phyloP scores from a whole-genome alignment of 2,797 vertebrate genomes.

The Nannoperca obscura region DNA sequence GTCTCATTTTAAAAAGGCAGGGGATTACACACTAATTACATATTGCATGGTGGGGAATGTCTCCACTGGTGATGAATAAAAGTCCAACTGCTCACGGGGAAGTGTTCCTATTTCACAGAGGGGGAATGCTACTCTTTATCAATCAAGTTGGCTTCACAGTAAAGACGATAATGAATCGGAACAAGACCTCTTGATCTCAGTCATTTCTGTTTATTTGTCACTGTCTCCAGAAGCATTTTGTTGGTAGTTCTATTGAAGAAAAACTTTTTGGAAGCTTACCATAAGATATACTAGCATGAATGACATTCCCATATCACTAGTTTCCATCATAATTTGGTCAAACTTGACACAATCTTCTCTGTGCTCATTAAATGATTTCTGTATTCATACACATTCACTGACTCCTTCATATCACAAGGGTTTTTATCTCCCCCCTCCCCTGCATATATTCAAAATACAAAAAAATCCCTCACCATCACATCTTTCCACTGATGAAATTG shows the following conservation, averaged over 20 bases:
- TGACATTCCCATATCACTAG: constrained; percentile 28
- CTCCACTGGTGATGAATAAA: constrained; percentile 79
- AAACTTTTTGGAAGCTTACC: constrained; percentile 5
- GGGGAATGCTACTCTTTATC: constrained; percentile 52
- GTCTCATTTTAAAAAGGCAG: constrained; percentile 84
- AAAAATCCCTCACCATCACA: constrained; percentile 65
- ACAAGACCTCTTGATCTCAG: constrained; percentile 43
- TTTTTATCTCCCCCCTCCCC: constrained; percentile 42
- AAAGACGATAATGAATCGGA: constrained; percentile 53
- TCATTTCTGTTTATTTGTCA: constrained; percentile 60
- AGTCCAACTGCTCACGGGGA: constrained; percentile 67
- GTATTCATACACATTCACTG: constrained; percentile 28
- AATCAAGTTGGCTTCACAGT: constrained; percentile 51
- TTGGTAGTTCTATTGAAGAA: constrained; percentile 3
- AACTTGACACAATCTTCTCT: constrained; percentile 47
- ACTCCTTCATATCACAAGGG: constrained; percentile 50
- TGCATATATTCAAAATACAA: constrained; percentile 67
- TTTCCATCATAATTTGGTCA: constrained; percentile 51
- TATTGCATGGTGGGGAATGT: constrained; percentile 78
- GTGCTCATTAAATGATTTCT: constrained; percentile 60
- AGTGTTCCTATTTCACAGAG: constrained; percentile 55
- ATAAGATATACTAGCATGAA: constrained; percentile 25
- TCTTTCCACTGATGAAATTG: constrained; percentile 76
- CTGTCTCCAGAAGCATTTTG: constrained; percentile 16
- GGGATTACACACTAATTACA: constrained; percentile 86